Evolutionary conservation across 1,140 invertebrate species (phyloP), one percentile per base, ranked within the genome.

Genomic region (Neuroterus valhalla): DNA sequence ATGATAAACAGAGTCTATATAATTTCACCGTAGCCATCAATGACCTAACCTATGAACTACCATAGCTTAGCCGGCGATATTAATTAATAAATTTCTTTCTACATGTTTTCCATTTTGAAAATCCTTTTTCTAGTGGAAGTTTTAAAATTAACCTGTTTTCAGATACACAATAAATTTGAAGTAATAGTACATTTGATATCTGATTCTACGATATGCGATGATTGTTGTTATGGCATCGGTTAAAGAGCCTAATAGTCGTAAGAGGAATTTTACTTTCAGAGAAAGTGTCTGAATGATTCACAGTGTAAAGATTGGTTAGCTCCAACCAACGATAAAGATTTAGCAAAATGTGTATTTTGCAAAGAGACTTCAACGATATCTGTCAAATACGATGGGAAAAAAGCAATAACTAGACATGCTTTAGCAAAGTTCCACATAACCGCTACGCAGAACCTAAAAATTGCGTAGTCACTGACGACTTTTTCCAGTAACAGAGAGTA

Each of bases 381-480:
- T 48, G 26, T 72, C 2, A 72, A 68, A 72, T 72, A 38, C 48
- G 66, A 72, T 62, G 71, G 71, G 11, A 31, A 14, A 68, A 72
- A 45, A 42, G 31, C 50, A 52, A 52, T 52, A 52, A 26, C 17
- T 23, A 52, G 50, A 14, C 50, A 52, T 52, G 50, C 21, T 12
- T 3, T 23, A 23, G 2, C 50, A 21, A 26, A 52, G 17, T 21
- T 0, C 11, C 50, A 52, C 23, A 1, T 21, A 3, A 52, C 12
- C 10, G 19, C 21, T 11, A 10, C 5, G n/a, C 19, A 52, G 12
- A 52, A 21, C 5, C 50, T 11, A 52, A 26, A 52, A 21, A 17
- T 23, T 2, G 23, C 50, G 0, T 23, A 52, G 23, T 62, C 26
- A 12, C 31, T 19, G 66, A 21, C 31, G 48, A 23, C 15, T 72